These are phyloP conservation scores for Triops cancriformis DNA, from an alignment of 1,140 invertebrate species.

Conservation along the genomic window DNA sequence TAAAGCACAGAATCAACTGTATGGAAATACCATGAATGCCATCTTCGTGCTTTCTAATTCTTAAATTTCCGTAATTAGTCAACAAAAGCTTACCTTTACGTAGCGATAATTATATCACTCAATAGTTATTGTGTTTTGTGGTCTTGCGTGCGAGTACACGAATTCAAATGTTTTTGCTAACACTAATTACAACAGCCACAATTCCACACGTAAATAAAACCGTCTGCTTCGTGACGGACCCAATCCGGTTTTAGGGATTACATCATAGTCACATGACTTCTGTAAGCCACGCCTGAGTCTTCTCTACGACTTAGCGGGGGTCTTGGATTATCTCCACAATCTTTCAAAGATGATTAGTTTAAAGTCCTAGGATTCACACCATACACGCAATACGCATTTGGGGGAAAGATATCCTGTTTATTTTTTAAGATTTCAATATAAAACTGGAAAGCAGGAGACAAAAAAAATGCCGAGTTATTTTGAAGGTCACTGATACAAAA, in stretches of 20 bases:
- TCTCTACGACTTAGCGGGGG: neutral
- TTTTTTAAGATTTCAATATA: neutral
- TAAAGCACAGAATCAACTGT: neutral
- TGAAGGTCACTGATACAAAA: neutral
- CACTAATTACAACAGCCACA: neutral
- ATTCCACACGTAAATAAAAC: constrained; percentile 1
- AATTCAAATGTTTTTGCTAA: neutral
- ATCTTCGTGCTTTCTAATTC: neutral
- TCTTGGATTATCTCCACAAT: neutral
- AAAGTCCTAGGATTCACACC: too few species aligned
- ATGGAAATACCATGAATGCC: neutral
- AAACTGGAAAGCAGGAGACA: too few species aligned
- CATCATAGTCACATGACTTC: neutral
- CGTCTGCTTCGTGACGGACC: neutral
- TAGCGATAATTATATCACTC: neutral
- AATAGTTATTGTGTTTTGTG: neutral
- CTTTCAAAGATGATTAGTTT: too few species aligned
- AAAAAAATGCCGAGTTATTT: neutral
- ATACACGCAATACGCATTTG: too few species aligned
- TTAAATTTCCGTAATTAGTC: neutral
- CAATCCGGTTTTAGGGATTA: neutral
- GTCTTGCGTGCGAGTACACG: neutral
- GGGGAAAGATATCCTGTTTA: neutral
- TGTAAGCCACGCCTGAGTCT: neutral
- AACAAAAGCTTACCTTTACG: neutral